Percentiles rank a stretch among this genome's conserved stretches.
Evolutionary conservation across 2,113 vertebrate species (phyloP).

Genomic region (Zootoca vivipara): DNA sequence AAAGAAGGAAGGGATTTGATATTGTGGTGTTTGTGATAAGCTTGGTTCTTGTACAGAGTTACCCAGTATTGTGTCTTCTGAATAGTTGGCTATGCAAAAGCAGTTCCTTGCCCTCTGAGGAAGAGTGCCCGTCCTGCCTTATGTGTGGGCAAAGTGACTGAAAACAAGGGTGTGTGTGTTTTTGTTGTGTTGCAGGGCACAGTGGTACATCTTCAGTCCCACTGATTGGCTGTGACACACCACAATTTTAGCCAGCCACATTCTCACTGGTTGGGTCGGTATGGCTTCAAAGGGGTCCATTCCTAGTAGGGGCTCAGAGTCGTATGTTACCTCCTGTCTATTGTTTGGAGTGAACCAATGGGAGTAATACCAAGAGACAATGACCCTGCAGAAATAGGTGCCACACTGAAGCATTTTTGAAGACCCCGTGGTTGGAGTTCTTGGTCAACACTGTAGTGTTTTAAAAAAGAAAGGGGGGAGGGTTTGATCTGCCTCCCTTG

Average conservation of each 20-base stretch:
- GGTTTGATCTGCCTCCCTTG: too few species aligned
- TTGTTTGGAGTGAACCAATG: not conserved
- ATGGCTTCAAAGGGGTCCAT: not conserved
- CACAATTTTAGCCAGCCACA: not conserved
- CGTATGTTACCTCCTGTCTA: too few species aligned
- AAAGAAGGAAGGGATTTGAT: slow-evolving; percentile 68
- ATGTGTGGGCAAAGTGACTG: not conserved
- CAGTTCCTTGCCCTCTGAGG: not conserved
- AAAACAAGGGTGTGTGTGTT: not conserved
- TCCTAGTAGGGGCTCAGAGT: not conserved
- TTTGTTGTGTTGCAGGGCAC: too few species aligned
- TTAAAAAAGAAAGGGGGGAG: not conserved
- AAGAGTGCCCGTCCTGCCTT: too few species aligned
- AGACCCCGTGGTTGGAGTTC: too few species aligned
- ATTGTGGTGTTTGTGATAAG: slow-evolving; percentile 68
- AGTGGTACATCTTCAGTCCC: too few species aligned
- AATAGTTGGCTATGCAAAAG: slow-evolving; percentile 30
- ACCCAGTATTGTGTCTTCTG: not conserved
- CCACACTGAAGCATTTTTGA: not conserved
- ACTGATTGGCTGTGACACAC: too few species aligned
- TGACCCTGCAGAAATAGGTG: not conserved
- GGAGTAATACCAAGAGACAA: not conserved
- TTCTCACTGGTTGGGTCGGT: not conserved
- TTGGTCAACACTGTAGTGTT: not conserved
- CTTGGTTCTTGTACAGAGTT: slow-evolving; percentile 12